Evolutionary conservation across 2,888 invertebrate genomes (phyloP).

Genomic region (Fragum whitleyi): DNA sequence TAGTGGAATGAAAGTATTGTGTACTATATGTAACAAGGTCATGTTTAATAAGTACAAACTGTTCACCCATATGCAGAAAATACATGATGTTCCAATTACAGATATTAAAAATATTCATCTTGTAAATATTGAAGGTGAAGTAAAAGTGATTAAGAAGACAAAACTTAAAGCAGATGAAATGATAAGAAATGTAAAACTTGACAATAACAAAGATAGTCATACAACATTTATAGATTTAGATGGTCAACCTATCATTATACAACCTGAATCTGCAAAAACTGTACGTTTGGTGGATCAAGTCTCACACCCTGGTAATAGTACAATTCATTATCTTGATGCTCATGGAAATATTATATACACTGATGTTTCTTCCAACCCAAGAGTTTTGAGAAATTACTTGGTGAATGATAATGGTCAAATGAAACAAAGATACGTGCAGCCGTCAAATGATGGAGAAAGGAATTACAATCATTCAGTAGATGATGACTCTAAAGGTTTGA

Average conservation of each 20-base stretch:
- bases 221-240: background rate
- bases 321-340: slow-evolving; percentile 15
- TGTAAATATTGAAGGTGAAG: slow-evolving; percentile 5
- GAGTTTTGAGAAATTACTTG: background rate
- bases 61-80: slow-evolving; percentile 18
- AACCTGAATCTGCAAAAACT: background rate
- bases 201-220: too few species aligned
- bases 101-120: background rate
- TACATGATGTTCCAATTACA: slow-evolving; percentile 13
- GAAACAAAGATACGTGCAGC: background rate
- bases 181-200: too few species aligned
- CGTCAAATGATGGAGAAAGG: background rate
- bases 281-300: background rate
- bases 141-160: background rate
- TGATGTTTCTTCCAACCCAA: background rate
- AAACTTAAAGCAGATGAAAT: too few species aligned
- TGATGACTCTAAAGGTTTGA: background rate
- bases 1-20: slow-evolving; percentile 6
- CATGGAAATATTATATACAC: slow-evolving; percentile 21
- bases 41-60: slow-evolving; percentile 23
- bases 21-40: slow-evolving; percentile 17
- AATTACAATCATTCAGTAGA: background rate
- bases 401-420: background rate
- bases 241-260: slow-evolving; percentile 14
- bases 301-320: background rate